Evolutionary conservation across 35 echinoderm and acorn worm species (phyloP), one percentile per base, ranked within the genome.

Genomic region (Heliocidaris tuberculata): DNA sequence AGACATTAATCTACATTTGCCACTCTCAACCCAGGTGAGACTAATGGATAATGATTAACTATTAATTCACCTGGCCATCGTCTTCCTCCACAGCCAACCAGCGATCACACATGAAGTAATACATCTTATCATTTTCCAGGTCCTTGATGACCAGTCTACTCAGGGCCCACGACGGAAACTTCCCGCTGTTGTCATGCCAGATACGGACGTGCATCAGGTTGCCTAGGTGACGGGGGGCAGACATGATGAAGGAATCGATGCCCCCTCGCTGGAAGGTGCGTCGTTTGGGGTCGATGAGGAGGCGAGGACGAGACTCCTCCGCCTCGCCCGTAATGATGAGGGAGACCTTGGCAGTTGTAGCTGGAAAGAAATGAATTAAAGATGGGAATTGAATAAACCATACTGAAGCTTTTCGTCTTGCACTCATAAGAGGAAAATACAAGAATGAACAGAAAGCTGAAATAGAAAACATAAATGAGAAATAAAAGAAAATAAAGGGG

Each of bases 51-150:
- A 52, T 52, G 50, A 0, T 52, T 52, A 10, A 52, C n/a, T n/a
- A 12, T 52, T 12, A 32, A 48, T 42, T 92, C 32, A 98, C 97
- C 97, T 98, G 97, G 7, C 98, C 98, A 31, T 99, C 98, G n/a
- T 99, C 98, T 85, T 99, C 96, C 92, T 99, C 98, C 7, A 99
- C 98, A 49, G 98, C 96, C 4, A 99, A 88, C 98, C 98, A 99
- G 5, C 95, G 92, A 88, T 99, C 98, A 31, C 97, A 95, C 98
- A 99, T 99, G 85, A 99, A 97, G 94, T 95, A 98, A 85, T 95
- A 99, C 92, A 94, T 94, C 54, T 94, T 94, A 60, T 96, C 78
- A 3, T 59, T 97, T 70, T 97, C 94, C 31, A 99, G 70, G 32
- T 99, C 96, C 60, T 97, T 99, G 30, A 99, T 96, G 15, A 96